A percentile compares a stretch with the other conserved stretches of the same genome.
Evolutionary conservation across 2,113 vertebrate species (phyloP).

Genomic region (Hemicordylus capensis): DNA sequence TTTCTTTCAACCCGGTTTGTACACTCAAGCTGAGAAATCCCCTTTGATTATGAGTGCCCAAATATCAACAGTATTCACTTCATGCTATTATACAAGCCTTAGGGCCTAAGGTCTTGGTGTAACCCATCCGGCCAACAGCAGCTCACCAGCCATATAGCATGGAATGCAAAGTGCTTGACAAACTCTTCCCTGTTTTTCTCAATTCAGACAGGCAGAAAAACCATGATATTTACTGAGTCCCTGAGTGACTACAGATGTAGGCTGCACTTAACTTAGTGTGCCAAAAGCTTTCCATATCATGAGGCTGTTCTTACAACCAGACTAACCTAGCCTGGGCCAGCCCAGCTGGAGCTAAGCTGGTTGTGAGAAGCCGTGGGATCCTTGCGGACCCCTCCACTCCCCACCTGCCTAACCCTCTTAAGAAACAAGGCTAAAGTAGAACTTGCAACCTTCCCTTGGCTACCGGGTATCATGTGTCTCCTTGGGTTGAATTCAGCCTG

Average conservation of each 20-base stretch:
- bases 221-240: neutral
- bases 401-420: too few species aligned
- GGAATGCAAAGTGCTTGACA: neutral
- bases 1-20: neutral
- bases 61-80: neutral
- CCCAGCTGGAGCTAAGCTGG: too few species aligned
- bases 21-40: neutral
- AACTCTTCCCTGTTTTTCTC: neutral
- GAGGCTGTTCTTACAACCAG: too few species aligned
- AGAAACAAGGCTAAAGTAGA: too few species aligned
- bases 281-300: neutral
- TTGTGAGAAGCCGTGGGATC: too few species aligned
- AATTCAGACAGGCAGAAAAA: neutral
- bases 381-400: too few species aligned
- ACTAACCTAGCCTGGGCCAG: too few species aligned
- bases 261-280: neutral
- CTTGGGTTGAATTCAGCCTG: too few species aligned
- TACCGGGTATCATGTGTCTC: too few species aligned
- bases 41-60: neutral
- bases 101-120: neutral
- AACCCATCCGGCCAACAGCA: neutral
- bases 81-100: neutral
- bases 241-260: neutral
- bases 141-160: neutral
- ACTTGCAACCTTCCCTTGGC: too few species aligned